Percentiles rank a stretch among this genome's conserved stretches.
phyloP scores from a whole-genome alignment of 2,888 invertebrate species.

The Brachypterus glaber region DNA sequence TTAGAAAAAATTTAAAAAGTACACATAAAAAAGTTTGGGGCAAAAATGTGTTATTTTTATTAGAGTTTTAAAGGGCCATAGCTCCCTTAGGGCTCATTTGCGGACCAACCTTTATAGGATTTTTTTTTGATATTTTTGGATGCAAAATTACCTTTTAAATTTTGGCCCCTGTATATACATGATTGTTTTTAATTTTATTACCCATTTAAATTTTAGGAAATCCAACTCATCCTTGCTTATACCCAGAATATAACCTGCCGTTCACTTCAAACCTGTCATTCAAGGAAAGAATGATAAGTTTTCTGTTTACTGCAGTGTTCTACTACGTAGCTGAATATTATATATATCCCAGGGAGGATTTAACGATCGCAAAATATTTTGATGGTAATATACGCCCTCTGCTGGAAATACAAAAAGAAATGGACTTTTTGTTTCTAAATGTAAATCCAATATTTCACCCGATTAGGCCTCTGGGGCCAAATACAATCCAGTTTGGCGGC shows the following conservation, averaged over 20 bases:
- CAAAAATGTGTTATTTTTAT: too few species aligned
- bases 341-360: slow-evolving; percentile 18
- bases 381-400: slow-evolving; percentile 23
- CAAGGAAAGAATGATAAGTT: slow-evolving; percentile 10
- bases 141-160: too few species aligned
- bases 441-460: slow-evolving; percentile 28
- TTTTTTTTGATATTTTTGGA: too few species aligned
- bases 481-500: slow-evolving; percentile 30
- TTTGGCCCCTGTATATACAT: too few species aligned
- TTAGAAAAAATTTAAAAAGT: too few species aligned
- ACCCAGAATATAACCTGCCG: slow-evolving; percentile 26
- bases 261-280: slow-evolving; percentile 13
- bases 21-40: too few species aligned
- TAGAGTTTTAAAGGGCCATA: too few species aligned
- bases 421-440: slow-evolving; percentile 30
- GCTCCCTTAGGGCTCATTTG: too few species aligned
- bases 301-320: slow-evolving; percentile 3
- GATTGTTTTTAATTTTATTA: too few species aligned
- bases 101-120: too few species aligned
- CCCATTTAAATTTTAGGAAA: slow-evolving; percentile 20
- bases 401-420: slow-evolving; percentile 22
- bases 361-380: slow-evolving; percentile 23
- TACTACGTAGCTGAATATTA: slow-evolving; percentile 7
- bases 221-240: slow-evolving; percentile 28
- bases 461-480: slow-evolving; percentile 28